Percentiles rank a stretch among this genome's conserved stretches.
Evolutionary conservation across 2,888 invertebrate species (phyloP).

Genomic region (Willowsia nigromaculata): DNA sequence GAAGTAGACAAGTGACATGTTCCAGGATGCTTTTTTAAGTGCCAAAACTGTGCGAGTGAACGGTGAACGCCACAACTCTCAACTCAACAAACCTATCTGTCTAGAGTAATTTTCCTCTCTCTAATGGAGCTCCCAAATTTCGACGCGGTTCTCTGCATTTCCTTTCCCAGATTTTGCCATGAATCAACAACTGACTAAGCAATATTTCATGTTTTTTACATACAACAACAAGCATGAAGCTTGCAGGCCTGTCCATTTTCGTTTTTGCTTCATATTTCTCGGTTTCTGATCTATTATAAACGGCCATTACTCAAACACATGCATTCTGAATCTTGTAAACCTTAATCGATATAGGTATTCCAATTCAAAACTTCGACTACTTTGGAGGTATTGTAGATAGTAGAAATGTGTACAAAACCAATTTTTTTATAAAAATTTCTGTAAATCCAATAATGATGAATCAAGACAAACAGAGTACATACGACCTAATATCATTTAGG

Average conservation of each 20-base stretch:
- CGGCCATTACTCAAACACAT: no score
- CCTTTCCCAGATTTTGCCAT: neutral
- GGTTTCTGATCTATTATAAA: neutral
- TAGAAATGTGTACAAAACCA: no score
- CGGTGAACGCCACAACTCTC: neutral
- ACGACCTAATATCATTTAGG: no score
- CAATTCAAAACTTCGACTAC: no score
- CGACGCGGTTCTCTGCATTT: neutral
- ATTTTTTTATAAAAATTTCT: no score
- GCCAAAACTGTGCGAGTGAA: neutral
- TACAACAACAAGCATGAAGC: no score
- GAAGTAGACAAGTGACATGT: constrained; percentile 7
- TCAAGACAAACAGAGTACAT: no score
- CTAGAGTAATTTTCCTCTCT: neutral
- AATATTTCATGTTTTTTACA: constrained; percentile 45
- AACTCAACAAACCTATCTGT: neutral
- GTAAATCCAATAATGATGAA: no score
- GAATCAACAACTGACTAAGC: constrained; percentile 51
- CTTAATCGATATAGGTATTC: no score
- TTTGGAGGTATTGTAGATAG: no score
- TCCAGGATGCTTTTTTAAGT: constrained; percentile 32
- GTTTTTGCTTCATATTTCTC: neutral
- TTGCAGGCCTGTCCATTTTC: neutral
- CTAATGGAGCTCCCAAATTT: neutral
- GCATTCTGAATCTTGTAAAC: no score